Conservation (phyloP, 1,140 invertebrate species). For the Onthophagus taurus region DNA sequence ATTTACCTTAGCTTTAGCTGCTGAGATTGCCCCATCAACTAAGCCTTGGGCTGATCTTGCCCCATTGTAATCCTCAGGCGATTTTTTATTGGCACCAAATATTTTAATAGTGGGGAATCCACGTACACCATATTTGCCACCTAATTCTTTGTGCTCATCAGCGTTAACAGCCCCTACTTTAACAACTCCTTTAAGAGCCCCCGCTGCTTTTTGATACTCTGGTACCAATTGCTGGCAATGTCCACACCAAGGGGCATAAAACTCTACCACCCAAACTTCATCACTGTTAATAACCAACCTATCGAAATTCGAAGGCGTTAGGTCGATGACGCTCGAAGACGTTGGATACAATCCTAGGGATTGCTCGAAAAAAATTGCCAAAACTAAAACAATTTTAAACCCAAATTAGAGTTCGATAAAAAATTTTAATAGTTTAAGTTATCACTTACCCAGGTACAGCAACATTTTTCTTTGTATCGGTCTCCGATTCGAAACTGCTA, state of each 20-base stretch:
- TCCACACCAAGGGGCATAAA: constrained; percentile 90
- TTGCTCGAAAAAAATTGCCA: background rate
- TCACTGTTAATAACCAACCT: constrained; percentile 74
- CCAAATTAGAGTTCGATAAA: too few species aligned
- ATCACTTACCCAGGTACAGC: too few species aligned
- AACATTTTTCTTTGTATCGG: too few species aligned
- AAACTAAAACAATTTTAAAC: constrained; percentile 4
- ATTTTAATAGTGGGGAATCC: constrained; percentile 98
- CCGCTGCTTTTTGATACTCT: constrained; percentile 83
- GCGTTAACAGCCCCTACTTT: constrained; percentile 93
- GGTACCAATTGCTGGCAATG: constrained; percentile 76
- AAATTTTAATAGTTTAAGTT: too few species aligned
- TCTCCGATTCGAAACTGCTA: too few species aligned
- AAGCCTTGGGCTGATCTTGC: constrained; percentile 75
- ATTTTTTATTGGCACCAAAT: constrained; percentile 79
- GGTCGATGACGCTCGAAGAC: constrained; percentile 77
- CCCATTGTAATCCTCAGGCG: constrained; percentile 81
- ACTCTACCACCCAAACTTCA: constrained; percentile 88
- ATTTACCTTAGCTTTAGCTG: constrained; percentile 59
- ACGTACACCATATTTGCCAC: constrained; percentile 68
- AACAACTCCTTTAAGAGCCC: constrained; percentile 81
- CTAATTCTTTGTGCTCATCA: constrained; percentile 78
- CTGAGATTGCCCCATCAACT: constrained; percentile 71
- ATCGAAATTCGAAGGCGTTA: constrained; percentile 89
- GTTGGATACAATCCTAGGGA: constrained; percentile 61